Percentiles rank a stretch among this genome's conserved stretches.
Conservation (phyloP, 2,797 vertebrate species). For the Premnoplex brunnescens region DNA sequence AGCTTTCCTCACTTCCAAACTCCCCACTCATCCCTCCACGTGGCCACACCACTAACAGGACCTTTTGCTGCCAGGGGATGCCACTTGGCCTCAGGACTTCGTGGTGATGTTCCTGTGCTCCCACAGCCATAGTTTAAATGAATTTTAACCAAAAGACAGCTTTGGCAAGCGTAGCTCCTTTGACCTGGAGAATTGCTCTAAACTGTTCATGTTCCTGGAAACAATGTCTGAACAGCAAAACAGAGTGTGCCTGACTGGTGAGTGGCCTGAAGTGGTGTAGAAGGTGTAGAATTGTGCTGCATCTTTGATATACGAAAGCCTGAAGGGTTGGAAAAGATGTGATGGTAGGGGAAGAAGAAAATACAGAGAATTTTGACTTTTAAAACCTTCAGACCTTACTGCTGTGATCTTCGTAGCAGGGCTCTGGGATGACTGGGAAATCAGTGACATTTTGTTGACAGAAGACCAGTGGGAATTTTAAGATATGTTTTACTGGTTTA, state of each 20-base stretch:
- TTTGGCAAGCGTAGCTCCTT: background rate
- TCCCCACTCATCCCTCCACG: rapidly evolving
- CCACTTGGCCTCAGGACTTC: background rate
- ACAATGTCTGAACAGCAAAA: background rate
- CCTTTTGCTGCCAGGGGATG: background rate
- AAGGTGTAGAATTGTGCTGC: background rate
- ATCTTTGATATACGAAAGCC: rapidly evolving
- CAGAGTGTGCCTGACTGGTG: too few relatives aligned
- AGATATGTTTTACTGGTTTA: background rate
- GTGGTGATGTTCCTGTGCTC: background rate
- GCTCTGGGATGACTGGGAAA: background rate
- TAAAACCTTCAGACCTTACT: background rate
- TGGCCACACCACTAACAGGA: background rate
- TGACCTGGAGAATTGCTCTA: background rate
- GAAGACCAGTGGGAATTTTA: background rate
- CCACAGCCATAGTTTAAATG: background rate
- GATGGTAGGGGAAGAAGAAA: background rate
- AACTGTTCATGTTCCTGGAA: background rate
- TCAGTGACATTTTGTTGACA: background rate
- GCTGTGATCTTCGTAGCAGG: rapidly evolving
- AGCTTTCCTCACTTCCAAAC: rapidly evolving
- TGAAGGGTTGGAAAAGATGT: background rate
- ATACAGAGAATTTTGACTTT: background rate
- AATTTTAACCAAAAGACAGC: background rate
- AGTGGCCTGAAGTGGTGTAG: background rate